These are phyloP conservation scores for Tricholauxania praeusta DNA, from an alignment of 2,888 invertebrate species.

Conservation along the genomic window DNA sequence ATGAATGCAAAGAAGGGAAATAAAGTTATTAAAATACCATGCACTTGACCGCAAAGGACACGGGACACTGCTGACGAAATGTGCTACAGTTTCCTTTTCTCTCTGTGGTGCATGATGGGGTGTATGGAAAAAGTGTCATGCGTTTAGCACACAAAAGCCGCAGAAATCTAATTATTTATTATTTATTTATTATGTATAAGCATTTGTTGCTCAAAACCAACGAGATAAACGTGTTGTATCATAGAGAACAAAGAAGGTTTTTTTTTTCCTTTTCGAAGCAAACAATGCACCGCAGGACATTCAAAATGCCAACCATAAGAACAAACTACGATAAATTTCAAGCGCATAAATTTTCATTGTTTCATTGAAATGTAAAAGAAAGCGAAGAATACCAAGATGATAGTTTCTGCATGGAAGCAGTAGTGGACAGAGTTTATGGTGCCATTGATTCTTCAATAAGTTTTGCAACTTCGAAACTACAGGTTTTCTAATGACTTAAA, in stretches of 20 bases:
- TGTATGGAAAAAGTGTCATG: conserved; percentile 14
- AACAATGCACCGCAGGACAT: conserved; percentile 39
- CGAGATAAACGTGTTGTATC: conserved; percentile 8
- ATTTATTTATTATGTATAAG: conserved; percentile 42
- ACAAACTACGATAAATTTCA: conserved; percentile 23
- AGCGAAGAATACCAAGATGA: too few relatives aligned
- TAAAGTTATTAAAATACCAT: conserved; percentile 42
- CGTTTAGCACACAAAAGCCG: conserved; percentile 11
- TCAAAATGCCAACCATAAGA: conserved; percentile 21
- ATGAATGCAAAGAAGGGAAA: conserved; percentile 27
- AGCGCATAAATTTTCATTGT: conserved; percentile 34
- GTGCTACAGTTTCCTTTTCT: too few relatives aligned
- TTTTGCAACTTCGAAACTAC: too few relatives aligned
- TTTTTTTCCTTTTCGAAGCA: background rate
- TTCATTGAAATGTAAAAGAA: background rate
- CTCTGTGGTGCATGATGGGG: background rate
- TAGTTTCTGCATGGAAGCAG: too few relatives aligned
- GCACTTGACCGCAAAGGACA: conserved; percentile 36
- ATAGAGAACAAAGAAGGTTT: background rate
- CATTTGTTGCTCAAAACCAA: conserved; percentile 23
- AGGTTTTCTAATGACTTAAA: too few relatives aligned
- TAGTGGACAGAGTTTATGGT: too few relatives aligned
- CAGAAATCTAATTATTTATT: conserved; percentile 52
- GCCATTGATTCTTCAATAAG: too few relatives aligned
- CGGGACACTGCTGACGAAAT: background rate